phyloP scores from a whole-genome alignment of 2,113 vertebrate genomes.

The Mustela lutreola region DNA sequence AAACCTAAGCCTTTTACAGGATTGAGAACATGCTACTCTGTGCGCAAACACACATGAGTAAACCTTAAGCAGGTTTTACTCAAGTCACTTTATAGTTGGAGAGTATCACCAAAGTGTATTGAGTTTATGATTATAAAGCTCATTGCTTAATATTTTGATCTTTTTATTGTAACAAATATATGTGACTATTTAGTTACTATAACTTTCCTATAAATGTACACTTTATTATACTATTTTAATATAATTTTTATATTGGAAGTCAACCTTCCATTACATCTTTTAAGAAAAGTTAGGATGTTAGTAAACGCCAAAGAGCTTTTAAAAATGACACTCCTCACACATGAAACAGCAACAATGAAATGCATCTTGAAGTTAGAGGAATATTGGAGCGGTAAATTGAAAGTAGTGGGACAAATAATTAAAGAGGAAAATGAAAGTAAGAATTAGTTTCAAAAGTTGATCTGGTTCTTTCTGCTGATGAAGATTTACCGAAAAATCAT shows the following conservation, averaged over 20 bases:
- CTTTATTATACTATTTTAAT: background rate
- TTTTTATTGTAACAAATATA: background rate
- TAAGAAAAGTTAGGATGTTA: conserved; percentile 45
- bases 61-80: background rate
- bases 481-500: background rate
- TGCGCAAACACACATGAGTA: background rate
- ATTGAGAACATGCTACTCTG: background rate
- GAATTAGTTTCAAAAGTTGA: background rate
- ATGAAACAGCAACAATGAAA: background rate
- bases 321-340: background rate
- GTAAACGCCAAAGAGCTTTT: background rate
- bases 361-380: background rate
- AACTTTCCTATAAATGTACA: background rate
- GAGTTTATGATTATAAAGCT: background rate
- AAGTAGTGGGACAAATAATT: background rate
- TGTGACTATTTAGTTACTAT: background rate
- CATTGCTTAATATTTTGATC: conserved; percentile 19
- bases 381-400: background rate
- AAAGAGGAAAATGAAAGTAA: background rate
- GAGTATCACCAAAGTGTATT: background rate
- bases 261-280: background rate
- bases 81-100: background rate
- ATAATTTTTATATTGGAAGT: background rate
- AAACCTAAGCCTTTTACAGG: background rate
- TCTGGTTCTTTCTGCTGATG: background rate